These are phyloP conservation scores for Paracyclopina nana DNA, from an alignment of 1,140 invertebrate species.

Conservation along the genomic window DNA sequence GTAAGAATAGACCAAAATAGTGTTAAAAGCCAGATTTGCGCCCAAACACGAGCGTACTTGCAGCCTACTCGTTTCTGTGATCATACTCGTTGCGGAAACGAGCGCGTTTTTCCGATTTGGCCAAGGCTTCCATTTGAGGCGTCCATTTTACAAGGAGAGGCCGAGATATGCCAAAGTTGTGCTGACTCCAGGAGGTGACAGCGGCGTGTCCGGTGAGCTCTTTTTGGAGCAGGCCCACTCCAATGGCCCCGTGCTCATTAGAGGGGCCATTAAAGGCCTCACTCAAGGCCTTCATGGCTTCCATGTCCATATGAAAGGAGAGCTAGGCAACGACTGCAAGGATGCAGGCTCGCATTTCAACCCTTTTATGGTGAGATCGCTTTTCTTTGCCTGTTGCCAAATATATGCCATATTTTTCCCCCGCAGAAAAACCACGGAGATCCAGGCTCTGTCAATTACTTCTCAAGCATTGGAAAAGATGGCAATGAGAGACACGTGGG, in stretches of 20 bases:
- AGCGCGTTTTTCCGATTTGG: too few species aligned
- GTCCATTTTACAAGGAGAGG: too few species aligned
- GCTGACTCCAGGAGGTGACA: background rate
- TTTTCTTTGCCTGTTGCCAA: background rate
- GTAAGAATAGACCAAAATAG: too few species aligned
- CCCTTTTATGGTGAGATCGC: slow-evolving; percentile 23
- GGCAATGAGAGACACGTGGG: slow-evolving; percentile 58
- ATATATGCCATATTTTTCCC: background rate
- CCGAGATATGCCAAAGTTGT: background rate
- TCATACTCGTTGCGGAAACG: too few species aligned
- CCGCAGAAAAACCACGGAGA: slow-evolving; percentile 40
- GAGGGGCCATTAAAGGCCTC: slow-evolving; percentile 47
- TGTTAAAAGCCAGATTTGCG: too few species aligned
- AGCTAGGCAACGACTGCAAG: slow-evolving; percentile 61
- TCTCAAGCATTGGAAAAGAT: too few species aligned
- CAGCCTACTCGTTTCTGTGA: too few species aligned
- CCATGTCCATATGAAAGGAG: slow-evolving; percentile 92
- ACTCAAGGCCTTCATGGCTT: slow-evolving; percentile 61
- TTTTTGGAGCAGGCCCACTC: background rate
- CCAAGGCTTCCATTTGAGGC: too few species aligned
- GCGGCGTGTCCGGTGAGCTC: background rate
- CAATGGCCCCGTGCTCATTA: slow-evolving; percentile 25
- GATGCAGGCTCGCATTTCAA: slow-evolving; percentile 31
- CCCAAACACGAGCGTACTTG: too few species aligned
- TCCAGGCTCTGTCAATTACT: too few species aligned